phyloP scores from a whole-genome alignment of 2,113 vertebrate species.

The Irena cyanogastra region DNA sequence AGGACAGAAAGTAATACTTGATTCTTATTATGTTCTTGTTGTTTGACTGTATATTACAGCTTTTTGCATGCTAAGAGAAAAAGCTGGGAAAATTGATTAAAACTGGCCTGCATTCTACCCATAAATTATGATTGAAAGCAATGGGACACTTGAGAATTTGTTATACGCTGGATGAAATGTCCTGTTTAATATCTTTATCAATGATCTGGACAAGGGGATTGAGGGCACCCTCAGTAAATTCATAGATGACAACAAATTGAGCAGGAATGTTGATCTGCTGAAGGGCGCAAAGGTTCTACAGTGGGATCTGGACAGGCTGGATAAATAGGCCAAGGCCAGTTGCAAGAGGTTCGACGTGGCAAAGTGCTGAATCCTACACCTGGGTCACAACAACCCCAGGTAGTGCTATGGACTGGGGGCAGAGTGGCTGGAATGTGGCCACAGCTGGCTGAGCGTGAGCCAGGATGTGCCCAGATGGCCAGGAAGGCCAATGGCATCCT shows the following conservation, averaged over 20 bases:
- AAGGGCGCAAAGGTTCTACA: neutral
- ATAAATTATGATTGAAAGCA: neutral
- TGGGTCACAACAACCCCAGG: neutral
- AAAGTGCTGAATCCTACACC: neutral
- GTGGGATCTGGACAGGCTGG: neutral
- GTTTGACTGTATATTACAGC: neutral
- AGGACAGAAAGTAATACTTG: neutral
- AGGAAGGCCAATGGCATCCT: neutral
- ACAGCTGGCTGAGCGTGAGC: neutral
- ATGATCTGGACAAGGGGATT: neutral
- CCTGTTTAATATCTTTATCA: neutral
- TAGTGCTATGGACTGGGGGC: neutral
- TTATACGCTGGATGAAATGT: neutral
- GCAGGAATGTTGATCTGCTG: neutral
- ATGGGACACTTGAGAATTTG: neutral
- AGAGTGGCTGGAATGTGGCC: neutral
- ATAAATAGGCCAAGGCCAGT: neutral
- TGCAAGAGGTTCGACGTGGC: too few species aligned
- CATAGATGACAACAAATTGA: neutral
- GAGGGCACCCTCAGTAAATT: neutral
- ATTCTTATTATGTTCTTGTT: neutral
- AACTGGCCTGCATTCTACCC: neutral
- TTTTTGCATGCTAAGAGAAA: neutral
- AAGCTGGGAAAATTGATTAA: neutral
- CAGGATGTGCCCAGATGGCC: neutral